Base-by-base conservation (phyloP, 2,113 vertebrate genomes). In the Phrynosoma platyrhinos region DNA sequence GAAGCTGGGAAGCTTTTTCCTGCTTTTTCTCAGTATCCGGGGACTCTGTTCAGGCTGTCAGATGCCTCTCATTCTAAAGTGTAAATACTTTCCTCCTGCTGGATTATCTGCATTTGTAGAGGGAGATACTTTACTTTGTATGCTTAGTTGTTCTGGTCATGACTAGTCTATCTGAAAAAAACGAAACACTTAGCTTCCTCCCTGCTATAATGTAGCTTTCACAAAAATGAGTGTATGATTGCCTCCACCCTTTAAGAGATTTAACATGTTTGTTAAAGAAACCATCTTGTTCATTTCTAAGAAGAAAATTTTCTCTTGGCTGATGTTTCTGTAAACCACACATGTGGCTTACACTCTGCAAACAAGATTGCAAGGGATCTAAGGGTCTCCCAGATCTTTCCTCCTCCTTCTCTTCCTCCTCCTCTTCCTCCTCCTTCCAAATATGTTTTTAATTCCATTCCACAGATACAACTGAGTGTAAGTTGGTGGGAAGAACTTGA, bases 301-400 rank as follows among this genome's bases (percentile, higher is more conserved):
- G 74, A 69, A 66, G 72, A 85, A 58, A 76, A 76, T 64, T 36
- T 86, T 81, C 72, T 4, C n/a, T 52, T 71, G 76, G n/a, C 10
- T 0, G 78, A 27, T 40, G 30, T 83, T 68, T 82, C 58, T 42
- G 78, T 25, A 78, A 77, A 8, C 27, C 62, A 18, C 36, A 32
- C 79, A 9, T 77, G 5, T 0, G 4, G 78, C 58, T 62, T 79
- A 77, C 53, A 9, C 10, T 47, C 77, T 30, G 53, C 55, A n/a
- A 52, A 53, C 42, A 53, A 72, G 79, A n/a, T 25, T 0, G 20
- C 16, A 47, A 32, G 89, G 52, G 55, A 58, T 55, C 53, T 68
- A 47, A 36, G 86, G 72, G n/a, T 25, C 42, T 84, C 55, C 77
- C 36, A 27, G 55, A 5, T 25, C 30, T 64, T 66, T 20, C 6